These are phyloP conservation scores for Eubasilissa regina DNA, from an alignment of 1,140 invertebrate species.

Conservation along the genomic window DNA sequence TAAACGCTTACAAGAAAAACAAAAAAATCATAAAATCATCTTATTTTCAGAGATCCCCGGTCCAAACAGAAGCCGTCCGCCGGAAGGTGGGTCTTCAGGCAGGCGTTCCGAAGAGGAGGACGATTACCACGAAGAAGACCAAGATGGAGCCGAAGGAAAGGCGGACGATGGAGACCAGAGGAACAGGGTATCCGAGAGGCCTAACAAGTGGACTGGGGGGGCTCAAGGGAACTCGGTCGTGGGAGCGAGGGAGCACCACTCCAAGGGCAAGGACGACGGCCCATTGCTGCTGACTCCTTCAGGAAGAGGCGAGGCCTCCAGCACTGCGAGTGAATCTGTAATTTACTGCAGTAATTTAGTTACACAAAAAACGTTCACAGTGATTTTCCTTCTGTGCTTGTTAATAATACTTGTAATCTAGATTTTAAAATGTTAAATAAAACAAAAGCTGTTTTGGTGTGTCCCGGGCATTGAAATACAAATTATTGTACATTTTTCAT, in stretches of 20 bases:
- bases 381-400: neutral
- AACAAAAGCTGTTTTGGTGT: too few relatives aligned
- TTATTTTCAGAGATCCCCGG: conserved; percentile 55
- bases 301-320: conserved; percentile 27
- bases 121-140: conserved; percentile 48
- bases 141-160: conserved; percentile 39
- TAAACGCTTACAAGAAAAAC: too few relatives aligned
- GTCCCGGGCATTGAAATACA: too few relatives aligned
- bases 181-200: conserved; percentile 51
- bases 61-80: conserved; percentile 34
- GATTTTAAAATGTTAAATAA: neutral
- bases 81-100: conserved; percentile 25
- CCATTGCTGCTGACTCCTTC: conserved; percentile 36
- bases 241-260: conserved; percentile 43
- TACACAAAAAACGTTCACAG: neutral
- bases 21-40: neutral
- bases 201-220: conserved; percentile 53
- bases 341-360: too few relatives aligned
- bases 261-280: conserved; percentile 43
- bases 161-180: conserved; percentile 27
- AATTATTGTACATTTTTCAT: too few relatives aligned
- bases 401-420: neutral
- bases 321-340: neutral
- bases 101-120: conserved; percentile 48
- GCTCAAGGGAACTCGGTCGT: conserved; percentile 53